Conservation (phyloP, 2,888 invertebrate species). For the Amblyjoppa fuscipennis region DNA sequence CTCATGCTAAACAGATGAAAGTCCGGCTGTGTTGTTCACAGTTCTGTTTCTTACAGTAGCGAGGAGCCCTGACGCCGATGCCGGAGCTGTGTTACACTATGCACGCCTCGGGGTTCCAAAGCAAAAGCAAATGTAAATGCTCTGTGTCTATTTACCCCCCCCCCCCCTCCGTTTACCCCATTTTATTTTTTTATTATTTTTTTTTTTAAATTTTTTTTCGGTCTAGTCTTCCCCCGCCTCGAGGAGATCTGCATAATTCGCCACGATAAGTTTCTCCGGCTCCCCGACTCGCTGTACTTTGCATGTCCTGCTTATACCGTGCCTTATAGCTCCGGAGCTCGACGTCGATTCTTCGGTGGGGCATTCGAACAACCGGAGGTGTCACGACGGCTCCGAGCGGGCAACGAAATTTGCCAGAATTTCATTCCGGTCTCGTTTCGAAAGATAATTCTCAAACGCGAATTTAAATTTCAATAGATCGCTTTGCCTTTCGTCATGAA, state of each 20-base stretch:
- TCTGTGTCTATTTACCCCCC: conserved; percentile 8
- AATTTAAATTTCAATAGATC: conserved; percentile 27
- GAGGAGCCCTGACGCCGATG: conserved; percentile 7
- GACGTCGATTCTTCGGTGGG: conserved; percentile 6
- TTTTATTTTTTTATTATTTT: conserved; percentile 3
- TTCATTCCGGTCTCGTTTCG: conserved; percentile 17
- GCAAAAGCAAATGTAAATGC: conserved; percentile 66
- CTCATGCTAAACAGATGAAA: conserved; percentile 79
- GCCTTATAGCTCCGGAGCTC: conserved; percentile 19
- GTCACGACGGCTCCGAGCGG: conserved; percentile 45
- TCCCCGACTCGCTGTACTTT: conserved; percentile 69
- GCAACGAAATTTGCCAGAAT: conserved; percentile 25
- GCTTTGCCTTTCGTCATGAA: conserved; percentile 4
- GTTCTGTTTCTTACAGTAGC: neutral
- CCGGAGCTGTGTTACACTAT: conserved; percentile 22
- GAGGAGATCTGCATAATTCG: conserved; percentile 78
- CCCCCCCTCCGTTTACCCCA: neutral
- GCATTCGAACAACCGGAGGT: conserved; percentile 37
- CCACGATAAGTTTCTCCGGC: conserved; percentile 75
- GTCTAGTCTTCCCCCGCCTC: conserved; percentile 23
- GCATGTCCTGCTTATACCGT: conserved; percentile 57
- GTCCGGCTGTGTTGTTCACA: conserved; percentile 63
- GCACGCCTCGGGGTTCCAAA: conserved; percentile 72
- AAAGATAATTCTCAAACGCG: conserved; percentile 25
- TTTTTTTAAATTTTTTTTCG: neutral